Base-by-base conservation (phyloP, 2,888 invertebrate species). In the Oxycera nigricornis region DNA sequence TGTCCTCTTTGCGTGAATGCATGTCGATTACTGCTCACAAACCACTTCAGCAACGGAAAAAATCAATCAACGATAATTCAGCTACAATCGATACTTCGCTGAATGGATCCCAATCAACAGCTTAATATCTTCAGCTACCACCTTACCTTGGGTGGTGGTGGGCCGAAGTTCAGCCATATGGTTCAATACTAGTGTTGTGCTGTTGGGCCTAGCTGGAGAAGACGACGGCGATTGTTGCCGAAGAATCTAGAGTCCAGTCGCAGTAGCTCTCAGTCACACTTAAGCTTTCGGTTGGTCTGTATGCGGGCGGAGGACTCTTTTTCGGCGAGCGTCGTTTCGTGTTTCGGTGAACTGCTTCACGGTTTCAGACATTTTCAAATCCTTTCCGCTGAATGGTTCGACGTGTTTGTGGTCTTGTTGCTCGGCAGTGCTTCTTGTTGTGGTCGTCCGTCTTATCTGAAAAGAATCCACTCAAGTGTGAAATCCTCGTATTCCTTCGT, bases 241-340 rank as follows among this genome's bases (percentile, higher is more conserved):
- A n/a, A 46, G 46, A 3, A 46, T 3, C 14, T 14, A 46, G 17
- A 46, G 46, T 14, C 46, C 14, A 11, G 14, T 46, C 46, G 11
- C 46, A 46, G 46, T 17, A 11, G 14, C 46, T 46, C 11, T 70
- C 70, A 70, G 70, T 70, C 70, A 52, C 9, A 52, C 31, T 70
- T 30, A 70, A 70, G 70, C 70, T 70, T 52, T 70, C 70, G 70
- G 70, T 52, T 55, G 70, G 55, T 70, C 35, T 35, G 55, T 70
- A 31, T 70, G 30, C 14, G 30, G 68, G 55, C 35, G 55, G 55
- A 52, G 35, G 70, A 30, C 30, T 55, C 55, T 22, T 17, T 17
- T 50, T 39, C 30, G 52, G 17, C 55, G 35, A 31, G 11, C 70
- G 24, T 55, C 1, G 20, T 55, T 55, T 24, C 24, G 22, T 1